Evolutionary conservation across 2,888 invertebrate genomes (phyloP).

Genomic region (Amblyteles armatorius): DNA sequence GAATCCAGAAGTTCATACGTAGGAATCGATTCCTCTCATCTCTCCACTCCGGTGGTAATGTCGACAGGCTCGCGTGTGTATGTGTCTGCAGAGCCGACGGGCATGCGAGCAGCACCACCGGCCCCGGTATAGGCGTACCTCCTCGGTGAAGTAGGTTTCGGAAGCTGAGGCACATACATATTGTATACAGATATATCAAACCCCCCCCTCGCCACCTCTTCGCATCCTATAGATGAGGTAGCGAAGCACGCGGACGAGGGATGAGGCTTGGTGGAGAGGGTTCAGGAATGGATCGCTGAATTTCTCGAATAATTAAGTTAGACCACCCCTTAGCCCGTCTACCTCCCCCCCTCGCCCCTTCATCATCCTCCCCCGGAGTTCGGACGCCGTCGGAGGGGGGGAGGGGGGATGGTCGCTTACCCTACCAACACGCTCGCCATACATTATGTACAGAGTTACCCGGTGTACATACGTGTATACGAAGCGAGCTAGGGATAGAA

Average conservation of each 20-base stretch:
- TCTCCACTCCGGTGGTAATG: not conserved
- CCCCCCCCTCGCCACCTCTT: not conserved
- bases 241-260: conserved; percentile 61
- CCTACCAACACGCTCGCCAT: conserved; percentile 82
- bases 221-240: conserved; percentile 47
- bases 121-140: conserved; percentile 19
- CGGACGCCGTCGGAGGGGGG: conserved; percentile 69
- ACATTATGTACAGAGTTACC: conserved; percentile 81
- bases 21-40: conserved; percentile 59
- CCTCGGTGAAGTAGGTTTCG: conserved; percentile 62
- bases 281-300: conserved; percentile 83
- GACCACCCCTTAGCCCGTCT: conserved; percentile 75
- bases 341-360: not conserved
- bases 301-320: conserved; percentile 85
- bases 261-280: conserved; percentile 68
- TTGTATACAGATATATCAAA: conserved; percentile 27
- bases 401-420: conserved; percentile 78
- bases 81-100: conserved; percentile 43
- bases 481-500: conserved; percentile 55
- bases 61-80: not conserved
- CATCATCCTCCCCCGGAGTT: conserved; percentile 36
- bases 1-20: conserved; percentile 21
- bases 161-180: conserved; percentile 49
- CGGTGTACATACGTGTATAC: conserved; percentile 76
- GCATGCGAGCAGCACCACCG: conserved; percentile 18